Conservation (phyloP, 2,888 invertebrate genomes). For the Zaprionus lineosus region DNA sequence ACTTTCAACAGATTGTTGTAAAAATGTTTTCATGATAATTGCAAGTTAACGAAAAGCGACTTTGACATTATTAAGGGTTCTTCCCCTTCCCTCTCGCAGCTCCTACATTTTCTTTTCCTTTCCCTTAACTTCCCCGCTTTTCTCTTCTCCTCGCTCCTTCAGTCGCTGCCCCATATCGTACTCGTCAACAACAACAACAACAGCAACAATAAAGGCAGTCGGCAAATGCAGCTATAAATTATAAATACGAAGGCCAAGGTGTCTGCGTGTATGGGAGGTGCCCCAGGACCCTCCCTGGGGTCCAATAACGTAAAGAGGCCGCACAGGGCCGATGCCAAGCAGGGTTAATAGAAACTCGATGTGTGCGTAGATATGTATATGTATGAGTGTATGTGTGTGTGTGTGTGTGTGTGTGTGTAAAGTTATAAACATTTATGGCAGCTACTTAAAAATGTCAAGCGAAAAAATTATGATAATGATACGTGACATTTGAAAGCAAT, state of each 20-base stretch:
- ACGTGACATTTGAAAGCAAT: slow-evolving; percentile 78
- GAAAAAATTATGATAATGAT: slow-evolving; percentile 78
- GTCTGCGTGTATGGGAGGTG: slow-evolving; percentile 37
- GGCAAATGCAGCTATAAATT: slow-evolving; percentile 67
- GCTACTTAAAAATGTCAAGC: slow-evolving; percentile 77
- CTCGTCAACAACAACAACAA: slow-evolving; percentile 41
- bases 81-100: not conserved
- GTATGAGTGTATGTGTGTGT: slow-evolving; percentile 6
- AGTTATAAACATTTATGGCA: slow-evolving; percentile 78
- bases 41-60: slow-evolving; percentile 37
- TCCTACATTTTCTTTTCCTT: not conserved
- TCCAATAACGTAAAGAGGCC: slow-evolving; percentile 64
- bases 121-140: too few relatives aligned
- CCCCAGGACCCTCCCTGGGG: slow-evolving; percentile 54
- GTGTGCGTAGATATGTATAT: too few relatives aligned
- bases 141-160: too few relatives aligned
- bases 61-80: not conserved
- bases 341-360: slow-evolving; percentile 67
- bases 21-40: slow-evolving; percentile 53
- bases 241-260: slow-evolving; percentile 70
- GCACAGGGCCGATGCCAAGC: slow-evolving; percentile 23
- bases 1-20: slow-evolving; percentile 37
- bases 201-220: too few relatives aligned
- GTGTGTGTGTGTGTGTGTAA: slow-evolving; percentile 38
- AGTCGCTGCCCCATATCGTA: slow-evolving; percentile 11